Evolutionary conservation across 2,797 vertebrate genomes (phyloP).

Genomic region (Picus viridis): DNA sequence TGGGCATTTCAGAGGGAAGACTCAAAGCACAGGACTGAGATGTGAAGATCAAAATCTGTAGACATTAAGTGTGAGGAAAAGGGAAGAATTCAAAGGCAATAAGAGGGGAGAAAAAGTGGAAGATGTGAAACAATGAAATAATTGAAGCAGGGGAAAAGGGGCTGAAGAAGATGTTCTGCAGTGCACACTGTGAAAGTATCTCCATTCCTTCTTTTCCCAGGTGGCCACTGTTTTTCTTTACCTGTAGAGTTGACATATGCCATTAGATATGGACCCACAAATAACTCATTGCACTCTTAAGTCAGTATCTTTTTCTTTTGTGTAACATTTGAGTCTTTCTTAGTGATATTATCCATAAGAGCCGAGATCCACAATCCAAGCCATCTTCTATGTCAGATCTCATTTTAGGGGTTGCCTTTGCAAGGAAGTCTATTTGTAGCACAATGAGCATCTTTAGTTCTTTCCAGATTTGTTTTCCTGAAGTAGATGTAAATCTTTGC

Average conservation of each 20-base stretch:
- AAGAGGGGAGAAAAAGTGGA: neutral
- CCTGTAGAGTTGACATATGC: neutral
- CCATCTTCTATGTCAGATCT: neutral
- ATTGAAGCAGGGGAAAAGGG: neutral
- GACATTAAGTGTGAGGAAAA: neutral
- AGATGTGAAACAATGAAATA: neutral
- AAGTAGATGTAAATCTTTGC: neutral
- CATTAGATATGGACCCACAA: neutral
- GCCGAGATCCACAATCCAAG: neutral
- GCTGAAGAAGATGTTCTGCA: neutral
- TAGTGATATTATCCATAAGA: neutral
- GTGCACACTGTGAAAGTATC: neutral
- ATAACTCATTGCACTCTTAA: neutral
- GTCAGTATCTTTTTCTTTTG: neutral
- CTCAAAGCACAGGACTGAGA: constrained; percentile 7
- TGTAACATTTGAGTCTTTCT: neutral
- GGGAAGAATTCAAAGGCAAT: neutral
- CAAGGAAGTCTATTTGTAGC: neutral
- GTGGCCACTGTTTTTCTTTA: neutral
- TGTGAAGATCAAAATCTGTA: neutral
- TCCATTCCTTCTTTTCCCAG: neutral
- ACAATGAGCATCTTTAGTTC: neutral
- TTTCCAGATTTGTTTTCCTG: neutral
- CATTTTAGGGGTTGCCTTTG: neutral
- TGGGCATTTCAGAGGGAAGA: constrained; percentile 1